These are phyloP conservation scores for Drosophila erecta DNA, from an alignment of 1,140 invertebrate species.

Conservation along the genomic window DNA sequence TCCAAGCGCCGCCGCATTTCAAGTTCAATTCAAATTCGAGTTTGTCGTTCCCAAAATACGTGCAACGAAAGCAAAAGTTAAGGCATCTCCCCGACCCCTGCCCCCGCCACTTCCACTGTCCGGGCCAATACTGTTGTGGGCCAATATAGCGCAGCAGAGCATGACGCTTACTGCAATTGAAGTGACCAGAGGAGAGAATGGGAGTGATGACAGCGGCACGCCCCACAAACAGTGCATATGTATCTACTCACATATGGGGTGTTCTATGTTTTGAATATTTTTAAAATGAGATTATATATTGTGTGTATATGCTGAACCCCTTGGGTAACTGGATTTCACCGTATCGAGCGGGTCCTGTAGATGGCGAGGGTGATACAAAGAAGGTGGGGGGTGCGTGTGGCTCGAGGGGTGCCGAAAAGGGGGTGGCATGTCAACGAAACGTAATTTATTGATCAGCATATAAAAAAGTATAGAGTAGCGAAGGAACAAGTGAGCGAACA, in stretches of 20 bases:
- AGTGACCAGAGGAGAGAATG: slow-evolving; percentile 58
- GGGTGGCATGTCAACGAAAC: slow-evolving; percentile 69
- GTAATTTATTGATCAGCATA: slow-evolving; percentile 75
- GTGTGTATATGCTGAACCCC: background rate
- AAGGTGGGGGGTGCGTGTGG: slow-evolving; percentile 9
- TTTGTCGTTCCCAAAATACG: slow-evolving; percentile 47
- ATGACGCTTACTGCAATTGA: slow-evolving; percentile 67
- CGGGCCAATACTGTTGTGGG: slow-evolving; percentile 34
- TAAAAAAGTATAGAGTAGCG: slow-evolving; percentile 25
- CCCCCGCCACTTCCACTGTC: background rate
- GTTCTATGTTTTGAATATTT: background rate
- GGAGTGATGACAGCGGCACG: background rate
- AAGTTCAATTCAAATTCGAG: slow-evolving; percentile 61
- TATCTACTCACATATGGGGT: background rate
- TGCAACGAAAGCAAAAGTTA: slow-evolving; percentile 79
- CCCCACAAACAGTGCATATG: background rate
- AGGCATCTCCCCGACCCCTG: slow-evolving; percentile 1
- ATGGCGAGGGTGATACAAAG: slow-evolving; percentile 1
- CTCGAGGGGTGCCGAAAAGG: slow-evolving; percentile 32
- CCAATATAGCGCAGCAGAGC: slow-evolving; percentile 75
- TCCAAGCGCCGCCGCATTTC: slow-evolving; percentile 27
- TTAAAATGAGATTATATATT: background rate
- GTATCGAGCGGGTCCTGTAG: background rate
- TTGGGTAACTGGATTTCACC: background rate
- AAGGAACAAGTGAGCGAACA: slow-evolving; percentile 17